Evolutionary conservation across 1,140 invertebrate species (phyloP).

Genomic region (Aphis craccivora): DNA sequence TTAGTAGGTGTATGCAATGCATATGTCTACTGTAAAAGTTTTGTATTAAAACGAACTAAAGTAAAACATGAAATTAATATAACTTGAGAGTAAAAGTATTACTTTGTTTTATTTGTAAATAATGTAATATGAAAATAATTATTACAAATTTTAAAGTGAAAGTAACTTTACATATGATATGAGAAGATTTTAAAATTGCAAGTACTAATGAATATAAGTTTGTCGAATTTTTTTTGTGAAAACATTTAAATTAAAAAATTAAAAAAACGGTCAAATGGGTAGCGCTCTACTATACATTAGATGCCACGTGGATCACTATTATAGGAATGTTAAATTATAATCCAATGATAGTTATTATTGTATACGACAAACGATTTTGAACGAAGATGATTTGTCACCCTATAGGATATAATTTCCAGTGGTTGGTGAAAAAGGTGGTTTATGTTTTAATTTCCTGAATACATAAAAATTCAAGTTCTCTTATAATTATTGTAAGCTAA

Average conservation of each 20-base stretch:
- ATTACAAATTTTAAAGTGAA: background rate
- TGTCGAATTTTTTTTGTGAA: background rate
- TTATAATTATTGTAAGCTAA: no score
- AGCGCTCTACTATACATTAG: no score
- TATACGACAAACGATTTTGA: no score
- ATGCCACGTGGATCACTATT: no score
- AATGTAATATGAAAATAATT: background rate
- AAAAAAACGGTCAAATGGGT: no score
- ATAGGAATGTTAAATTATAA: no score
- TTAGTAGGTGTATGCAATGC: background rate
- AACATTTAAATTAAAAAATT: background rate
- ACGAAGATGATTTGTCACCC: no score
- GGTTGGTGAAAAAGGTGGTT: no score
- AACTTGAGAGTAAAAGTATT: background rate
- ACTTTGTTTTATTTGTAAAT: background rate
- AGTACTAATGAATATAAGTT: background rate
- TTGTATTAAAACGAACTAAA: background rate
- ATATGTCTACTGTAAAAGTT: constrained; percentile 16
- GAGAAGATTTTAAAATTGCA: background rate
- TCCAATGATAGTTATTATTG: no score
- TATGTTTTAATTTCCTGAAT: no score
- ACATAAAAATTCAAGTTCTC: no score
- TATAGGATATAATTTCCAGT: no score
- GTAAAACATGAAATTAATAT: background rate
- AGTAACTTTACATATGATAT: background rate